Evolutionary conservation across 2,113 vertebrate species (phyloP).

Genomic region (Sterrhoptilus dennistouni): DNA sequence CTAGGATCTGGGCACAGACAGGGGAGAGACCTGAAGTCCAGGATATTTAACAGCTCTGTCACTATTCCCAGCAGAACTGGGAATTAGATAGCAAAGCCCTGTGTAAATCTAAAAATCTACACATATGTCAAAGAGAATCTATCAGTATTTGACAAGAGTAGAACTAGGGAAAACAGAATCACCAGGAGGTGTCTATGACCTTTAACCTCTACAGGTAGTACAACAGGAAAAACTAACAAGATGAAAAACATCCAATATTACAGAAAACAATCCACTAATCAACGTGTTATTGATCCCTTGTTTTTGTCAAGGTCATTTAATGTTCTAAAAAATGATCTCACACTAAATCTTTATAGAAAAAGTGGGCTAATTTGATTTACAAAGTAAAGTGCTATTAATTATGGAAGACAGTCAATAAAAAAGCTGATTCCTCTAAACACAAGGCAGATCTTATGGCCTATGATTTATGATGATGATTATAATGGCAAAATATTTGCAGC

Average conservation of each 20-base stretch:
- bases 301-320: conserved; percentile 97
- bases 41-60: background rate
- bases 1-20: background rate
- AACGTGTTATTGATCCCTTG: conserved; percentile 90
- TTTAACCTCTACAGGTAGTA: conserved; percentile 62
- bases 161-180: conserved; percentile 54
- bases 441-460: conserved; percentile 69
- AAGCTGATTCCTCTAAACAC: conserved; percentile 75
- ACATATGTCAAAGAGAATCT: conserved; percentile 59
- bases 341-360: conserved; percentile 86
- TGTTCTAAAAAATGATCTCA: conserved; percentile 92
- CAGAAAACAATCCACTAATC: conserved; percentile 91
- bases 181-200: conserved; percentile 62
- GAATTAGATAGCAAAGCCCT: background rate
- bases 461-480: conserved; percentile 79
- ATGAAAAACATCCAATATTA: conserved; percentile 77
- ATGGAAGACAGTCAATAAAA: conserved; percentile 83
- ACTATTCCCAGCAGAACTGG: background rate
- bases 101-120: conserved; percentile 23
- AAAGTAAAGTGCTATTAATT: conserved; percentile 89
- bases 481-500: conserved; percentile 71
- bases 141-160: conserved; percentile 49
- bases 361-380: conserved; percentile 88
- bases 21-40: background rate
- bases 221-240: conserved; percentile 65